Evolutionary conservation across 2,888 invertebrate genomes (phyloP).

Genomic region (Drosophila kuntzei): DNA sequence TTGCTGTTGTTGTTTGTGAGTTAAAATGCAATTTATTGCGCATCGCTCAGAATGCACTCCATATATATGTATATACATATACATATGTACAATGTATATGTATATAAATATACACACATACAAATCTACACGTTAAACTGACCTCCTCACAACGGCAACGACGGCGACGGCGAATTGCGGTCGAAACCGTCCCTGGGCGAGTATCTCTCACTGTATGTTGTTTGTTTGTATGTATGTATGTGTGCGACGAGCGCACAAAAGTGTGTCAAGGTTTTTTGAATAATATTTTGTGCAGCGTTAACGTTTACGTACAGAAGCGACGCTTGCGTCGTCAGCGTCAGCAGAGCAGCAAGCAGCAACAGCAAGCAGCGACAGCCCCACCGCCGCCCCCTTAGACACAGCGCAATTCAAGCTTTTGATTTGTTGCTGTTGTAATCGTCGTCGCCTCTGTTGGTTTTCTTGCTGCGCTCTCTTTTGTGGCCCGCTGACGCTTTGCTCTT

Average conservation of each 20-base stretch:
- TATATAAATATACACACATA: conserved; percentile 29
- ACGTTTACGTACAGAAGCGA: conserved; percentile 63
- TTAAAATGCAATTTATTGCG: conserved; percentile 74
- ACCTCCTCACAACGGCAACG: conserved; percentile 66
- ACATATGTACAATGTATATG: conserved; percentile 10
- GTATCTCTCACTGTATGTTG: conserved; percentile 60
- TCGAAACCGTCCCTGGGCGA: conserved; percentile 83
- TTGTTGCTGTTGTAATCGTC: conserved; percentile 58
- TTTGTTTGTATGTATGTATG: conserved; percentile 28
- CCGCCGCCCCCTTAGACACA: conserved; percentile 12
- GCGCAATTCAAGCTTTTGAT: conserved; percentile 54
- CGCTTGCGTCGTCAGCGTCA: conserved; percentile 45
- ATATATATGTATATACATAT: conserved; percentile 25
- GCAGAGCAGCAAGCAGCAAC: conserved; percentile 16
- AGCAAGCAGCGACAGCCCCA: conserved; percentile 9
- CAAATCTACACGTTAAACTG: conserved; percentile 73
- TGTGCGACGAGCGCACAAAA: conserved; percentile 76
- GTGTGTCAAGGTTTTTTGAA: conserved; percentile 84
- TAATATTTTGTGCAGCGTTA: conserved; percentile 81
- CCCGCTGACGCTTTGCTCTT: conserved; percentile 27
- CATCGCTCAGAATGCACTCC: conserved; percentile 61
- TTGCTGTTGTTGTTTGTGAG: conserved; percentile 21
- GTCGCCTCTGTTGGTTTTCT: conserved; percentile 32
- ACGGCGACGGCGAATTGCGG: conserved; percentile 77
- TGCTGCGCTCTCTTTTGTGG: conserved; percentile 30